Evolutionary conservation across 2,797 vertebrate species (phyloP), one percentile per base, ranked within the genome.

Genomic region (Chrosomus eos): DNA sequence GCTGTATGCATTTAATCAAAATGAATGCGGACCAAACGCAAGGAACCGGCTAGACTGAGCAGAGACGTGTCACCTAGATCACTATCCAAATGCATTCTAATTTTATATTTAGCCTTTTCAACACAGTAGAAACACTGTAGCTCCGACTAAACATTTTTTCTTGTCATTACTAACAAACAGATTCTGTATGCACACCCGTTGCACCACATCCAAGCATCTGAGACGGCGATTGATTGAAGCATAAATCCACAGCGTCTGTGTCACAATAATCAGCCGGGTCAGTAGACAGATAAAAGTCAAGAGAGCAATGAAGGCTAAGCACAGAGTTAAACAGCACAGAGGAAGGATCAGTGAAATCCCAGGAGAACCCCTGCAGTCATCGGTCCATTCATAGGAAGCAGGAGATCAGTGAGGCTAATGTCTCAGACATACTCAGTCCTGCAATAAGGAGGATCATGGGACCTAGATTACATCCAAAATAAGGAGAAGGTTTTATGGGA

Each of bases 381-480:
- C 66, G 6, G 7, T n/a, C 26, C 58, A 67, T 48, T 1, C 16
- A 85, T 67, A 87, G 89, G 60, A 28, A 70, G 81, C 51, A 88
- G 70, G 85, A 85, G n/a, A 82, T 75, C 68, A 85, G 76, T 88
- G 72, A 90, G 81, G 87, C 84, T 89, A 89, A 88, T 80, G 80
- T 84, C 85, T 88, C 26, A 60, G 72, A 36, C 64, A 71, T 80
- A 82, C 74, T 88, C 80, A 88, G 85, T 71, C 87, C 33, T 68
- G 72, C n/a, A 28, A 80, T 75, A 82, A 86, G 81, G 81, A 80
- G 70, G 64, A 38, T 87, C 85, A 80, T 62, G 80, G 78, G 82
- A 81, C 28, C 2, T 23, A 72, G 78, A 87, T 80, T 40, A 75
- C 55, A 58, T 33, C 82, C 5, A 64, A 71, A 60, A 60, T 26